Evolutionary conservation across 2,888 invertebrate genomes (phyloP), one percentile per base, ranked within the genome.

Genomic region (Amphipyra berbera): DNA sequence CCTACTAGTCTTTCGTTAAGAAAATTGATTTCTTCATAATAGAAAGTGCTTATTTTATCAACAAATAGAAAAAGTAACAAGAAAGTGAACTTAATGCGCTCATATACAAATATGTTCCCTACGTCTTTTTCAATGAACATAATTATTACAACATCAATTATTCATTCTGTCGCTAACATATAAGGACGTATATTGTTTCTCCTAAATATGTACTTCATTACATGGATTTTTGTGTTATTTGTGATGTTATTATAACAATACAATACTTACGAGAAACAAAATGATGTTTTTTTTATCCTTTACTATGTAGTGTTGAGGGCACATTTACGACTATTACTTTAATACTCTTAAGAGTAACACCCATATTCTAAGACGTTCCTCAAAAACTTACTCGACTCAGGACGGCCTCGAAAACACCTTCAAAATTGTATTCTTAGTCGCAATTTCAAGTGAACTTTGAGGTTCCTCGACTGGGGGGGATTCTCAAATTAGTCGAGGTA

Each of bases 1-100:
- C 62, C 67, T 62, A 45, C 60, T 78, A 68, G 68, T 72, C 65
- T 67, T 72, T 78, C 53, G 41, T 68, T 72, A 72, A 68, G 59
- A 78, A 54, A 68, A 64, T 40, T 13, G 21, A 40, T 44, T 68
- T 52, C 54, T 44, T 52, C 12, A 21, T 46, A 49, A 55, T 56
- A 41, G 53, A 65, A 66, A 62, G 40, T 56, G 42, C 53, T 61
- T 65, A 46, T 38, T 44, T 53, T 41, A 56, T 38, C 44, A 60
- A 57, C 40, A 53, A 41, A 66, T 46, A 60, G 42, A 57, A 56
- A 68, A 59, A 58, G 33, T 42, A 60, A 58, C 48, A 62, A 61
- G 55, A 58, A 61, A 61, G 57, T 61, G 56, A 73, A 60, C 57
- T 35, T 55, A 66, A 57, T 48, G 63, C 67, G 76, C 74, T 58